A percentile compares a stretch with the other conserved stretches of the same genome.
phyloP scores from a whole-genome alignment of 2,888 invertebrate species.

The Acleris literana region DNA sequence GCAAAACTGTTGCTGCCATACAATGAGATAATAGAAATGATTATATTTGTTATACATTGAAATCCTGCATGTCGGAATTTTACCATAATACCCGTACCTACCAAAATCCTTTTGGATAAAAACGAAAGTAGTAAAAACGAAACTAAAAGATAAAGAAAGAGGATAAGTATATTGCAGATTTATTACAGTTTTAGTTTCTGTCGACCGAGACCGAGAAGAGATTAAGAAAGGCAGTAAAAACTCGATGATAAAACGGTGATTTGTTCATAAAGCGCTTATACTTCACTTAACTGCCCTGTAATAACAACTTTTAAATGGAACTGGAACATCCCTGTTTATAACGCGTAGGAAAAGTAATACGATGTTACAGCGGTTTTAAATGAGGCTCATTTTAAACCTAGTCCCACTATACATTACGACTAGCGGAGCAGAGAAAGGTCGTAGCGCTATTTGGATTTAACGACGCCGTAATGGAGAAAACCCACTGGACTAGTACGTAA shows the following conservation, averaged over 20 bases:
- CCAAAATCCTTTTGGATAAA: too few species aligned
- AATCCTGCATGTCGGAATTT: too few species aligned
- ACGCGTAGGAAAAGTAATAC: conserved; percentile 21
- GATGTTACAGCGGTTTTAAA: conserved; percentile 24
- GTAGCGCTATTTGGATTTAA: conserved; percentile 35
- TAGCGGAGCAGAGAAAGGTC: conserved; percentile 32
- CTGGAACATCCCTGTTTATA: conserved; percentile 22
- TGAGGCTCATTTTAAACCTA: conserved; percentile 31
- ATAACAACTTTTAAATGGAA: conserved; percentile 9
- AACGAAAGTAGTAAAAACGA: conserved; percentile 5
- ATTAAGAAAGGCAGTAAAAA: conserved; percentile 50
- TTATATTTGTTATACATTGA: too few species aligned
- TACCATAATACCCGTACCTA: too few species aligned
- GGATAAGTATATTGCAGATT: conserved; percentile 46
- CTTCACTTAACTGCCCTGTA: conserved; percentile 39
- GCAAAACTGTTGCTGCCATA: too few species aligned
- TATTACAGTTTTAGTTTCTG: conserved; percentile 54
- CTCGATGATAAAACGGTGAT: conserved; percentile 39
- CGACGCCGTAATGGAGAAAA: conserved; percentile 31
- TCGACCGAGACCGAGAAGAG: conserved; percentile 34
- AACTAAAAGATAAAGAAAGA: conserved; percentile 40
- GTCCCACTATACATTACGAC: conserved; percentile 29
- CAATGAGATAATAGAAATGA: too few species aligned
- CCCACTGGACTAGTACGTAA: conserved; percentile 21
- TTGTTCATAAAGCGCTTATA: conserved; percentile 41